These are phyloP conservation scores for Cebus imitator DNA, from an alignment of 2,113 vertebrate genomes.

Conservation along the genomic window DNA sequence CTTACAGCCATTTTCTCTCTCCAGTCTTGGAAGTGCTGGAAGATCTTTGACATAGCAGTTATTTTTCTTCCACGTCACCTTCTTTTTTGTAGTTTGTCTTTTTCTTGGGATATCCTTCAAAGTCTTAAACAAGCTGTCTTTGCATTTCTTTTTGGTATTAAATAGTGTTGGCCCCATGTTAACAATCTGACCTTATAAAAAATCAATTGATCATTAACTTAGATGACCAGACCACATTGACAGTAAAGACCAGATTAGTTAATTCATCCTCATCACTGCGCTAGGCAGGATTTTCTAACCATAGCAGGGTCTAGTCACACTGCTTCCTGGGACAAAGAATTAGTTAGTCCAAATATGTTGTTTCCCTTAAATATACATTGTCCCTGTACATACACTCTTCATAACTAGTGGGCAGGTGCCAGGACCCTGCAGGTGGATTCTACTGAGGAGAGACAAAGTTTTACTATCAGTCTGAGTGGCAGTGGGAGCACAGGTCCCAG, in stretches of 20 bases:
- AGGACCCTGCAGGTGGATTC: neutral
- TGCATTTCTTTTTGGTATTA: neutral
- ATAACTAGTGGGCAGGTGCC: neutral
- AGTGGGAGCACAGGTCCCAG: neutral
- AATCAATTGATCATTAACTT: neutral
- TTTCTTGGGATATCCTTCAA: neutral
- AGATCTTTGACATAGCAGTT: neutral
- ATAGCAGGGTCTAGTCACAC: neutral
- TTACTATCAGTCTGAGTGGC: neutral
- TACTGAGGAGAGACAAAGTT: neutral
- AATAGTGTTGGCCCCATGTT: neutral
- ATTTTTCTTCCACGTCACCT: neutral
- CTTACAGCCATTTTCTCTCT: neutral
- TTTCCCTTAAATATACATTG: neutral
- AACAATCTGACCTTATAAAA: neutral
- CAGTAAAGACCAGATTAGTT: neutral
- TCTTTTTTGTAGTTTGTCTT: neutral
- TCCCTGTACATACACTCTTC: fast-evolving
- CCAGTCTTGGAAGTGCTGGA: neutral
- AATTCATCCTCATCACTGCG: neutral
- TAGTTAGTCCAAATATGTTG: neutral
- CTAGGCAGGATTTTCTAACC: neutral
- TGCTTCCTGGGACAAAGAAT: neutral
- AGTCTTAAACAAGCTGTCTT: neutral
- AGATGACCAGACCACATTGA: too few relatives aligned